Evolutionary conservation across 2,888 invertebrate species (phyloP).

Genomic region (Patella caerulea): DNA sequence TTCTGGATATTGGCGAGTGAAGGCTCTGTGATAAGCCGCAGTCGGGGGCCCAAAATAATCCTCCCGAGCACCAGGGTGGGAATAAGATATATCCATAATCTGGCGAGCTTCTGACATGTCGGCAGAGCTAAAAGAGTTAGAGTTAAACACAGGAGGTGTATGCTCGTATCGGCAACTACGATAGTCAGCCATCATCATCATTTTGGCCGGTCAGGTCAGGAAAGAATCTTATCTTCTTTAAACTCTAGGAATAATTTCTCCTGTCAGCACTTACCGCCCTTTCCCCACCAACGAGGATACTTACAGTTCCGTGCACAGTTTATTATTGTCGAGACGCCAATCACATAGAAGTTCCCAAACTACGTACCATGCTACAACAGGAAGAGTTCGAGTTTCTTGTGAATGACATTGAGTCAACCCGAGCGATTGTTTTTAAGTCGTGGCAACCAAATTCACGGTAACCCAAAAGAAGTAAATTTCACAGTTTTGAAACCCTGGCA

Average conservation of each 20-base stretch:
- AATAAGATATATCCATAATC: conserved; percentile 62
- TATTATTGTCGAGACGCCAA: too few species aligned
- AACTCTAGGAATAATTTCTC: background rate
- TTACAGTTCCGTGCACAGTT: too few species aligned
- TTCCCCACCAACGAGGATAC: too few species aligned
- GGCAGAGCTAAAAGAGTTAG: conserved; percentile 29
- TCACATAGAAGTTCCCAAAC: too few species aligned
- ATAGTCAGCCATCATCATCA: conserved; percentile 69
- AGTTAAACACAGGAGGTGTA: conserved; percentile 37
- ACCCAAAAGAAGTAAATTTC: background rate
- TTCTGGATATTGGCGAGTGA: conserved; percentile 42
- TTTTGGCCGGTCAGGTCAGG: conserved; percentile 27
- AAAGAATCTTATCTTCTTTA: too few species aligned
- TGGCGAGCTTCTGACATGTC: conserved; percentile 59
- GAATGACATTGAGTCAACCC: too few species aligned
- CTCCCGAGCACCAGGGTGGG: conserved; percentile 47
- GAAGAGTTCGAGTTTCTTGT: too few species aligned
- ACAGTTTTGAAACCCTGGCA: background rate
- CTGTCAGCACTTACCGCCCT: conserved; percentile 2
- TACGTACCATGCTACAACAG: too few species aligned
- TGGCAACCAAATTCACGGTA: too few species aligned
- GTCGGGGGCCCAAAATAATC: conserved; percentile 47
- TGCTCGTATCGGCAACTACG: conserved; percentile 68
- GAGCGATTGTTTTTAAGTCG: too few species aligned
- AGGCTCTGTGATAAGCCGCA: conserved; percentile 42